A percentile compares a stretch with the other conserved stretches of the same genome.
Conservation (phyloP, 2,888 invertebrate genomes). For the Macropis europaea region DNA sequence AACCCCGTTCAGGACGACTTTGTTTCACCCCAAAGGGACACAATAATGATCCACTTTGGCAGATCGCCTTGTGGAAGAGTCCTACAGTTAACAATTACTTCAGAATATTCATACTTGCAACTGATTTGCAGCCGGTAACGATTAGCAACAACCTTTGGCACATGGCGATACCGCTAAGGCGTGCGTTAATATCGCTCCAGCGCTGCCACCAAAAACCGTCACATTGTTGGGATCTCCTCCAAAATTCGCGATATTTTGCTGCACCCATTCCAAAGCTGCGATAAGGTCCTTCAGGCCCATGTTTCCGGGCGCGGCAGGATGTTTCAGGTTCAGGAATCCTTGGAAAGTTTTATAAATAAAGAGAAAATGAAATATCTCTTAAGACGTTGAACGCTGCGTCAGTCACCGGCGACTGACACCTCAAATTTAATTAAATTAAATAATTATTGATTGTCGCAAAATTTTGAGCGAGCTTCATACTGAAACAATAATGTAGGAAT, state of each 20-base stretch:
- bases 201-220: constrained; percentile 70
- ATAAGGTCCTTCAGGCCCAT: constrained; percentile 71
- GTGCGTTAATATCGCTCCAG: constrained; percentile 61
- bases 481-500: too few species aligned
- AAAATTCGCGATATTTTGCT: constrained; percentile 68
- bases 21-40: constrained; percentile 50
- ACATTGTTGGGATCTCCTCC: constrained; percentile 71
- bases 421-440: too few species aligned
- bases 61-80: constrained; percentile 71
- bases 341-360: background rate
- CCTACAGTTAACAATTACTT: constrained; percentile 46
- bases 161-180: constrained; percentile 62
- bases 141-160: constrained; percentile 62
- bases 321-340: constrained; percentile 72
- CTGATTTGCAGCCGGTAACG: too few species aligned
- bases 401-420: too few species aligned
- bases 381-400: too few species aligned
- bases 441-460: too few species aligned
- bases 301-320: constrained; percentile 69
- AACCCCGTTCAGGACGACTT: constrained; percentile 42
- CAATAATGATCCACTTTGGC: constrained; percentile 62
- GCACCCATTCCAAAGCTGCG: constrained; percentile 68
- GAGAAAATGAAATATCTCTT: background rate
- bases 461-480: too few species aligned
- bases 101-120: background rate